Conservation (phyloP, 2,113 vertebrate genomes). For the Platichthys flesus region DNA sequence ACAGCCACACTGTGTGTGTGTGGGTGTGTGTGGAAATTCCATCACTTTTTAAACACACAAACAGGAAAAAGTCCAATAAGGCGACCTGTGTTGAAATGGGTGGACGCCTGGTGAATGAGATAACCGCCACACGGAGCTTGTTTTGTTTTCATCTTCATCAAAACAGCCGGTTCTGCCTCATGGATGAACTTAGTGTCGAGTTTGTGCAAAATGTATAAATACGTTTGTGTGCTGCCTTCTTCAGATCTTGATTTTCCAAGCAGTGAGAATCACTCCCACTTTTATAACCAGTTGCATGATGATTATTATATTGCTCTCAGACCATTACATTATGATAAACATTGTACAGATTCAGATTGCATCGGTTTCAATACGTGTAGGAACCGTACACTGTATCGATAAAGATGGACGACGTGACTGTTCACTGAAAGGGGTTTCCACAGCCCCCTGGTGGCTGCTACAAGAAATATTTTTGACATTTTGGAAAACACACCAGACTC, state of each 20-base stretch:
- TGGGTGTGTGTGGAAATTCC: not conserved
- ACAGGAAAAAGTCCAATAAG: conserved; percentile 23
- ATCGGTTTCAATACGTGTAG: too few relatives aligned
- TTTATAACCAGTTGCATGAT: too few relatives aligned
- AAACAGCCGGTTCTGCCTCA: conserved; percentile 14
- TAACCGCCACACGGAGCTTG: conserved; percentile 26
- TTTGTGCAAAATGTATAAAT: conserved; percentile 8
- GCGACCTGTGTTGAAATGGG: conserved; percentile 28
- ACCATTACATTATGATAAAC: too few relatives aligned
- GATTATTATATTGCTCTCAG: too few relatives aligned
- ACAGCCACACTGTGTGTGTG: not conserved
- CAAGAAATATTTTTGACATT: too few relatives aligned
- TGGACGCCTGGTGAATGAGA: conserved; percentile 48
- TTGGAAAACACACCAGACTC: too few relatives aligned
- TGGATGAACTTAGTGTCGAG: not conserved
- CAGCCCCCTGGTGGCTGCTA: too few relatives aligned
- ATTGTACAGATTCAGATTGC: too few relatives aligned
- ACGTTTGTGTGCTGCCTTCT: not conserved
- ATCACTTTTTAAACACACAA: conserved; percentile 19
- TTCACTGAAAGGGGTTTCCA: too few relatives aligned
- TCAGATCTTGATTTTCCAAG: conserved; percentile 4
- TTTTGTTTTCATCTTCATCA: conserved; percentile 53
- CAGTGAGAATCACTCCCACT: not conserved
- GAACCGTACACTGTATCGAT: too few relatives aligned
- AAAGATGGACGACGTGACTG: too few relatives aligned